Conservation (phyloP, 2,888 invertebrate genomes). For the Dicranocentrus wangi region DNA sequence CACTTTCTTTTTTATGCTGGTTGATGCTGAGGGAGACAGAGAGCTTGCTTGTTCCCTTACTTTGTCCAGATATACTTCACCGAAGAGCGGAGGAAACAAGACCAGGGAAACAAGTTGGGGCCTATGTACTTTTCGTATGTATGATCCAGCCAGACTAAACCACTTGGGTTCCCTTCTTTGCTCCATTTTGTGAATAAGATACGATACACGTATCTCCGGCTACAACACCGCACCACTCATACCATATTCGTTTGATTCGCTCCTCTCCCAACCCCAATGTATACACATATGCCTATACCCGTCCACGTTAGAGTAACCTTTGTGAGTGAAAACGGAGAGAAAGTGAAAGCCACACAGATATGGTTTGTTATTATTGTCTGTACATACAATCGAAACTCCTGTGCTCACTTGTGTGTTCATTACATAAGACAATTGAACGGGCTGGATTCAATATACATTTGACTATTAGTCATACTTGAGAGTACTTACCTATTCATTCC, state of each 20-base stretch:
- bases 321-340: slow-evolving; percentile 7
- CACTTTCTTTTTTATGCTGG: slow-evolving; percentile 14
- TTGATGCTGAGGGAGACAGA: not conserved
- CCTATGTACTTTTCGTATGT: not conserved
- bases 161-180: slow-evolving; percentile 52
- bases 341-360: slow-evolving; percentile 52
- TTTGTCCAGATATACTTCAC: not conserved
- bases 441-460: not conserved
- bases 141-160: slow-evolving; percentile 42
- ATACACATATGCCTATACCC: not conserved
- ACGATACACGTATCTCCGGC: not conserved
- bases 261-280: not conserved
- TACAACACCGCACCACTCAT: not conserved
- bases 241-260: slow-evolving; percentile 47
- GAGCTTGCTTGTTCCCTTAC: slow-evolving; percentile 2
- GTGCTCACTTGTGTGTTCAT: slow-evolving; percentile 41
- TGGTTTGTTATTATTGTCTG: slow-evolving; percentile 23
- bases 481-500: not conserved
- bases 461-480: too few relatives aligned
- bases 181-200: slow-evolving; percentile 28
- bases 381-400: slow-evolving; percentile 27
- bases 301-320: not conserved
- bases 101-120: slow-evolving; percentile 5
- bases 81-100: not conserved
- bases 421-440: slow-evolving; percentile 4